Base-by-base conservation (phyloP, 2,113 vertebrate species). In the Gobio gobio region DNA sequence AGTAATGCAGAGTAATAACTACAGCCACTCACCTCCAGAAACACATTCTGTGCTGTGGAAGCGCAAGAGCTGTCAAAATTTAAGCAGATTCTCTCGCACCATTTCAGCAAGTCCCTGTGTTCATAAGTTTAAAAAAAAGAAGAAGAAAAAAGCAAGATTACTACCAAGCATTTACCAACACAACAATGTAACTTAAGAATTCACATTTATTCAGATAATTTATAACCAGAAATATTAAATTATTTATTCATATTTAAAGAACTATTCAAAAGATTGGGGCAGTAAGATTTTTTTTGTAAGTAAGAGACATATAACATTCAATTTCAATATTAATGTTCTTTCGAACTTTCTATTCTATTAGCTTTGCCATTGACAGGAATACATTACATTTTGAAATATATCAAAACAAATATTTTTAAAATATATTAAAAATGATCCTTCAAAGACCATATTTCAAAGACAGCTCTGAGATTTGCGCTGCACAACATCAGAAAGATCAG, bases 101-200 rank as follows among this genome's bases (percentile, higher is more conserved):
- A 99, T 75, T 98, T 99, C 90, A 99, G 90, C 4, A 99, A 92
- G 87, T 99, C 98, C 92, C 98, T 99, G 88, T 99, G 88, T n/a
- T 16, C 10, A 73, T 10, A 29, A 77, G 18, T 9, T 29, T 29
- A 29, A 43, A 24, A 77, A 68, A 20, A 64, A 49, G 82, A 84
- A 14, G 7, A 81, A 36, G 5, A 18, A n/a, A 47, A 10, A 3
- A 47, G 33, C 10, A 36, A 0, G 5, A n/a, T 29, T 56, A 9
- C 29, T 18, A 58, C 12, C 33, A 70, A 24, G 51, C 75, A 43
- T 54, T 24, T 72, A 14, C 18, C 10, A 36, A n/a, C 18, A 40
- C 18, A 36, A 40, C 8, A 29, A 18, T 0, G 3, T 16, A 29
- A 33, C 10, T 13, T 6, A 14, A 54, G 3, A 16, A 75, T 16